A percentile compares a stretch with the other conserved stretches of the same genome.
Conservation (phyloP, 2,888 invertebrate genomes). For the Hydrotaea cyrtoneurina region DNA sequence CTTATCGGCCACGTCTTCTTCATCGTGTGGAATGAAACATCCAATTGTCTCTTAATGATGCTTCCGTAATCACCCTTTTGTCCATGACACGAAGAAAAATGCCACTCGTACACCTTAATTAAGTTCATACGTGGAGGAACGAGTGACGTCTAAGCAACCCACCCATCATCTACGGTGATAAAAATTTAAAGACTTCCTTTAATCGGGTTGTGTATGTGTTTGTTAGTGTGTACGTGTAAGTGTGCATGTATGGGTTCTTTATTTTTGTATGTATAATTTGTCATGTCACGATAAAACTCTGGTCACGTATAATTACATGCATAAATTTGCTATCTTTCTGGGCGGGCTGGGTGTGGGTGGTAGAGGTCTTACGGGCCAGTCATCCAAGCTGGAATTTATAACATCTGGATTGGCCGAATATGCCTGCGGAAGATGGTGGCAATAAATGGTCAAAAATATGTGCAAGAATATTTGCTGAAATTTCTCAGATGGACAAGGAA, state of each 20-base stretch:
- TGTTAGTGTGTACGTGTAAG: not conserved
- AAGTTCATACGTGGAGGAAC: not conserved
- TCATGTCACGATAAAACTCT: conserved; percentile 5
- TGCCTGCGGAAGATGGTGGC: not conserved
- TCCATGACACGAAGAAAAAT: not conserved
- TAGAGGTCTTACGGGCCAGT: no score
- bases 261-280: not conserved
- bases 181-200: not conserved
- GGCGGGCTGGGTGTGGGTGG: no score
- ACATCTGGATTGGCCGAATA: not conserved
- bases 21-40: not conserved
- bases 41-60: not conserved
- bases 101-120: not conserved
- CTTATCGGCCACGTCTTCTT: no score
- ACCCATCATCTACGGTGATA: not conserved
- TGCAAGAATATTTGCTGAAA: not conserved
- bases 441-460: not conserved
- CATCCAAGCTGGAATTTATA: not conserved
- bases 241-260: no score
- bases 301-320: conserved; percentile 20
- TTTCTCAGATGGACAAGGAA: not conserved
- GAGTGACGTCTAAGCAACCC: not conserved
- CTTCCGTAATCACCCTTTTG: conserved; percentile 6
- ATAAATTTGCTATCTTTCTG: not conserved
- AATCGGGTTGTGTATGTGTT: not conserved